Conservation (phyloP, 2,888 invertebrate genomes). For the Andrena praecox region DNA sequence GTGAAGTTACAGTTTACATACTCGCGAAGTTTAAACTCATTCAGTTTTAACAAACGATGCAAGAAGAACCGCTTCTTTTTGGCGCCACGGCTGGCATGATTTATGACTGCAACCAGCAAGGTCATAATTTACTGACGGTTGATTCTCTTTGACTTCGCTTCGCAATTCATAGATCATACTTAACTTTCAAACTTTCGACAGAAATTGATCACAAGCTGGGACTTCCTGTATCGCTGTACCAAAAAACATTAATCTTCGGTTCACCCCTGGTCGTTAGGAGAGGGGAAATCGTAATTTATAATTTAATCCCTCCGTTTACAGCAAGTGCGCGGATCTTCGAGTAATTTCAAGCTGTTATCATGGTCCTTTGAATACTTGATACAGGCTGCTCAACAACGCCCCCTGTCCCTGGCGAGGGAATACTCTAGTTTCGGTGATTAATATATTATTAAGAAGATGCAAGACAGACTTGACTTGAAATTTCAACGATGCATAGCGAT, state of each 20-base stretch:
- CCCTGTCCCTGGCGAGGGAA: too few species aligned
- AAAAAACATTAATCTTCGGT: slow-evolving; percentile 36
- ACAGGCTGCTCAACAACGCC: too few species aligned
- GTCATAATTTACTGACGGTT: slow-evolving; percentile 40
- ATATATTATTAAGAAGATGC: too few species aligned
- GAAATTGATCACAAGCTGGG: slow-evolving; percentile 42
- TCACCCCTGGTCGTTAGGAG: not conserved
- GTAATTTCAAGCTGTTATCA: not conserved
- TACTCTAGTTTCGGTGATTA: too few species aligned
- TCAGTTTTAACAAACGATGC: slow-evolving; percentile 10
- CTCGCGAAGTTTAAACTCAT: slow-evolving; percentile 29
- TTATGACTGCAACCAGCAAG: slow-evolving; percentile 21
- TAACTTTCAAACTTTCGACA: slow-evolving; percentile 42
- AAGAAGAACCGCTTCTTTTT: slow-evolving; percentile 15
- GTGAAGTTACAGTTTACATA: not conserved
- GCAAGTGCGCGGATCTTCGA: not conserved
- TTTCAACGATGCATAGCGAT: too few species aligned
- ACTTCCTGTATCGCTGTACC: slow-evolving; percentile 24
- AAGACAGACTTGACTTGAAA: too few species aligned
- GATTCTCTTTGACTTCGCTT: slow-evolving; percentile 44
- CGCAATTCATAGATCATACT: slow-evolving; percentile 52
- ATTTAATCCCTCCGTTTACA: slow-evolving; percentile 26
- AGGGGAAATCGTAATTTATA: slow-evolving; percentile 27
- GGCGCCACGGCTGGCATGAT: slow-evolving; percentile 32
- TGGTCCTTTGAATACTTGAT: not conserved